These are phyloP conservation scores for Aphidius gifuensis DNA, from an alignment of 1,140 invertebrate genomes.

Conservation along the genomic window DNA sequence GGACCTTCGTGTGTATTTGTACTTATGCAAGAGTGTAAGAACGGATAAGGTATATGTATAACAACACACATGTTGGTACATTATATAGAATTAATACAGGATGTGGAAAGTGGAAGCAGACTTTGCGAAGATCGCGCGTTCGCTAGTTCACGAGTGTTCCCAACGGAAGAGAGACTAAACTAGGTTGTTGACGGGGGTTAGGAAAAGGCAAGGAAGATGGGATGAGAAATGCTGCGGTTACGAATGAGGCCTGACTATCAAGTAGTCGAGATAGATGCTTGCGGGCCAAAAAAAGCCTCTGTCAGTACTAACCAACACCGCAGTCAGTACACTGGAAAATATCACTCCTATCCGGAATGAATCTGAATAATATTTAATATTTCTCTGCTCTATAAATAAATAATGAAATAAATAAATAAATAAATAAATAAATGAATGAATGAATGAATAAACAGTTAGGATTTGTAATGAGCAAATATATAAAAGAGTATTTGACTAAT, in stretches of 20 bases:
- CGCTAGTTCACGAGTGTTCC: no score
- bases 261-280: constrained; percentile 14
- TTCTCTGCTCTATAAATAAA: no score
- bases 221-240: neutral
- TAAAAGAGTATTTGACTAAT: no score
- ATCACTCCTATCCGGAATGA: neutral
- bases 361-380: no score
- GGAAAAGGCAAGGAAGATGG: constrained; percentile 13
- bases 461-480: no score
- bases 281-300: neutral
- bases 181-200: constrained; percentile 11
- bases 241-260: constrained; percentile 19
- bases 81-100: neutral
- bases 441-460: no score
- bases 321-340: constrained; percentile 3
- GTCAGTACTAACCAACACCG: constrained; percentile 5
- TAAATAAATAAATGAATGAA: no score
- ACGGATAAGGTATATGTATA: neutral
- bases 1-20: no score
- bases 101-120: constrained; percentile 19
- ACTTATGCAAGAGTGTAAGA: neutral
- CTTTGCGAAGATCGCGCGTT: constrained; percentile 8
- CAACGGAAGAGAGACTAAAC: constrained; percentile 17
- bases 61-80: no score
- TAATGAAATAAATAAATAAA: no score